Evolutionary conservation across 2,797 vertebrate species (phyloP).

Genomic region (Hapalemur alaotrensis): DNA sequence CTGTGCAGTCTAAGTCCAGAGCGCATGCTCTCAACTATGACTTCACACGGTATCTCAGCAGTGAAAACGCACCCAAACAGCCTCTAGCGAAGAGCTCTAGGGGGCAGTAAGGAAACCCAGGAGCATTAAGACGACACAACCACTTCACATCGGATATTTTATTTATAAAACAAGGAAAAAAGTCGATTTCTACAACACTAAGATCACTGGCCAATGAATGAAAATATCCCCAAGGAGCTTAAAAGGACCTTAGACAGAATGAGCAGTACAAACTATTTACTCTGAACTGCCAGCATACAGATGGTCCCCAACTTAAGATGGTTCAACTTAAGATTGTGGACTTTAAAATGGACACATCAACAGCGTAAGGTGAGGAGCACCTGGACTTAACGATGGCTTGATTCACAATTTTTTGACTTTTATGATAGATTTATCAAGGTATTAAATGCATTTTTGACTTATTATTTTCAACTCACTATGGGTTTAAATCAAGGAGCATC

Average conservation of each 20-base stretch:
- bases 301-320: neutral
- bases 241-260: neutral
- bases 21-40: fast-evolving
- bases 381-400: neutral
- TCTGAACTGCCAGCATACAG: neutral
- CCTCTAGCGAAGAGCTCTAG: neutral
- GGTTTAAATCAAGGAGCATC: neutral
- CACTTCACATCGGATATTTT: neutral
- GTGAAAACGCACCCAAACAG: neutral
- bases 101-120: neutral
- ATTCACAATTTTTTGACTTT: neutral
- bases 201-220: neutral
- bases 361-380: neutral
- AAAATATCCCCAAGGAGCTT: neutral
- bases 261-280: neutral
- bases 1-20: neutral
- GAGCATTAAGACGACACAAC: fast-evolving
- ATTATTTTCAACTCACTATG: neutral
- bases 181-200: neutral
- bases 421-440: neutral
- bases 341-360: neutral
- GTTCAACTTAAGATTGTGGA: neutral
- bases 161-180: neutral
- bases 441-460: neutral
- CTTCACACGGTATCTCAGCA: fast-evolving